Evolutionary conservation across 2,797 vertebrate species (phyloP), one percentile per base, ranked within the genome.

Genomic region (Jordanella pulchra): DNA sequence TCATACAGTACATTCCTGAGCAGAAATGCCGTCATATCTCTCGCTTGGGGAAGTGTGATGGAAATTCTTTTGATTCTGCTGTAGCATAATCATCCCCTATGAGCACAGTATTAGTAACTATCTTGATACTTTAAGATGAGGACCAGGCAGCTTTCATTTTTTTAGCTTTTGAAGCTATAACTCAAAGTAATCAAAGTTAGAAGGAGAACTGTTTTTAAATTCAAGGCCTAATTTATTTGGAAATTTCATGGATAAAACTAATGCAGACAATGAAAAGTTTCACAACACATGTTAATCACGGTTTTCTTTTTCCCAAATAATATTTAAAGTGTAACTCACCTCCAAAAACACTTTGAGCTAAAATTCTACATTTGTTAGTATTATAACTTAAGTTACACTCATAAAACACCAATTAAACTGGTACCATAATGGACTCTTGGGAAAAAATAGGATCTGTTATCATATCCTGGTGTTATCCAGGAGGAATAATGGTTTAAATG

Each of bases 21-120:
- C 45, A 76, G 68, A 42, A 72, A 68, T 55, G 67, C 72, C 47
- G 27, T 47, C 65, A 68, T 69, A 67, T 56, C 55, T 66, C 55
- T 75, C 80, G 44, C 77, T 23, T 23, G 53, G 45, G 48, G 25
- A 65, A 35, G 15, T 17, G 18, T 66, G 63, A 45, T 55, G 51
- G 71, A 56, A 66, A 56, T 73, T 32, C 42, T 47, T 56, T 27
- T 27, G n/a, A 72, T 54, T n/a, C 23, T 13, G 27, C 27, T 32
- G 7, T 14, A 73, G 42, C 3, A 27, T 9, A 63, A 50, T 32
- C 23, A 63, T 71, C 28, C 17, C n/a, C 15, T 50, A 15, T 18
- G 60, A n/a, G 21, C 9, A 47, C 30, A 55, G 15, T 39, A 23
- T 44, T 47, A 25, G 55, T 23, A 23, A 25, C 30, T 58, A 44